Evolutionary conservation across 2,888 invertebrate genomes (phyloP), one percentile per base, ranked within the genome.

Genomic region (Calliphora vomitoria): DNA sequence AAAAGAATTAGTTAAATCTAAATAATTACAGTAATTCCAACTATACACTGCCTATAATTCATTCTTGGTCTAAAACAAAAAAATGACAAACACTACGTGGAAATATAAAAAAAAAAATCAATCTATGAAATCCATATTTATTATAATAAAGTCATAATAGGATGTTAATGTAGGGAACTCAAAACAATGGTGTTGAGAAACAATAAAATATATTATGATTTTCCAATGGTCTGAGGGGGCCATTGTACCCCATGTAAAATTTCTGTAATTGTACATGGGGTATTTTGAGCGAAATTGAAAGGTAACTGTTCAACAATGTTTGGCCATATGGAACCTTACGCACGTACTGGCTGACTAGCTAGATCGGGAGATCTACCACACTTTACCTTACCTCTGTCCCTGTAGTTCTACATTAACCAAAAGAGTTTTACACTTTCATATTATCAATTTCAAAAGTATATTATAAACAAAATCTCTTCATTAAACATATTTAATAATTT

Each of bases 261-360:
- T 71, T n/a, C 50, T 31, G 31, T 31, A 31, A 20, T 71, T 53
- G n/a, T 50, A 8, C 6, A 11, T 13, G 47, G 1, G 15, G 13
- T 31, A 10, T 6, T 15, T 5, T 8, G 15, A 4, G 35, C 3
- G 6, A 3, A n/a, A 6, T 15, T 15, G 6, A n/a, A 4, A 35
- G n/a, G 31, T 50, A 55, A 55, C 15, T 20, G 3, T 25, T 11
- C 8, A 15, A 15, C 10, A 44, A 44, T 44, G 44, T 15, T 62
- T 35, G 10, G n/a, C n/a, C 62, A 6, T 5, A 35, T 35, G 55
- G 55, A 68, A 47, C 47, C 10, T 13, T 10, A 71, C 55, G 53
- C 53, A 55, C 55, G 20, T 38, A 71, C 71, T 71, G 35, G 55
- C 18, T 53, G 50, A 41, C 68, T 68, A 68, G 68, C 68, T 68